Base-by-base conservation (phyloP, 1,140 invertebrate species). In the Lasioglossum baleicum region DNA sequence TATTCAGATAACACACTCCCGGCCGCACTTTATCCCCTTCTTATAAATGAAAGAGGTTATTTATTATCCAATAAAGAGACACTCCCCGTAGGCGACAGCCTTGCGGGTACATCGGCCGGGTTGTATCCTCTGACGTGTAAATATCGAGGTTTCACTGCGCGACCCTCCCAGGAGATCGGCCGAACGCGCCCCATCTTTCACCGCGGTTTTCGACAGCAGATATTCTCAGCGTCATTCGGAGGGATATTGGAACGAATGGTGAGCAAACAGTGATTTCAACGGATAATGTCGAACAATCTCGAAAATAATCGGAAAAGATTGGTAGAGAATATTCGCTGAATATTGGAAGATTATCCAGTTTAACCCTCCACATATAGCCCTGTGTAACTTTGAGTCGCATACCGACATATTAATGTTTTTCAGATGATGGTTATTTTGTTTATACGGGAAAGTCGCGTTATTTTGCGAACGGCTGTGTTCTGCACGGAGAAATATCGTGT, bases 51-150 rank as follows among this genome's bases (percentile, higher is more conserved):
- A 89, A 87, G 82, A 83, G 75, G 80, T 90, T 90, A 89, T 90
- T 90, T 90, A 90, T 90, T 89, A 85, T 90, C 88, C 88, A 89
- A 89, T 90, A 90, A 88, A 88, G 88, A 86, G 85, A 88, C 85
- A 86, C 83, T 87, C 69, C 75, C 80, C 74, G 76, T 79, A 82
- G 72, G 83, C 75, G 72, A 75, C 76, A 82, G 78, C 83, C 83
- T 73, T 63, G 75, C 67, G 80, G 80, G 51, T 88, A 81, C 76
- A 86, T 82, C 73, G 75, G 75, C 63, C 70, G 76, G 80, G 56
- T 79, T 83, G 74, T 66, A 76, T 83, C 75, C 73, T 72, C 74
- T 88, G 86, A 88, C 87, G 87, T 88, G 86, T 88, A 88, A 84
- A 88, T 88, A 88, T 88, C 86, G 87, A 88, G 86, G 81, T 84